Base-by-base conservation (phyloP, 2,797 vertebrate genomes). In the Enteromius trimaculatus region DNA sequence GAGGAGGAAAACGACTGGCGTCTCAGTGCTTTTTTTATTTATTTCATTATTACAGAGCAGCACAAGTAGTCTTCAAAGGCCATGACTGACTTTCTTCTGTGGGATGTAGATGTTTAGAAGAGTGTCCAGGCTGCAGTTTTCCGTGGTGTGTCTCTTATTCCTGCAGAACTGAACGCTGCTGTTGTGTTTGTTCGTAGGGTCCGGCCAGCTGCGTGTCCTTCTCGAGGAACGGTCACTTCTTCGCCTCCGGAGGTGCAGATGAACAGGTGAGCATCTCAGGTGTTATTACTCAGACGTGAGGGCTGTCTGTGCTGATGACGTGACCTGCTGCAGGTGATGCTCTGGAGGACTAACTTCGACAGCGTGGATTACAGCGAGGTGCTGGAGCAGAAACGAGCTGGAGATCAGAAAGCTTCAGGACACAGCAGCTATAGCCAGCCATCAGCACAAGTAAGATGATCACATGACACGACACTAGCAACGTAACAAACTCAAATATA, bases 291-390 rank as follows among this genome's bases (percentile, higher is more conserved):
- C 29, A 14, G 29, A 19, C 0, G 70, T 13, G 37, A n/a, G 47
- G 34, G 26, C 49, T 47, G 34, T 34, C 21, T 6, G 19, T 55
- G n/a, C 31, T 60, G 4, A 16, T 21, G n/a, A 10, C 19, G n/a
- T 69, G 55, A 51, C 10, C n/a, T 83, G 6, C 34, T 26, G 8
- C 88, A 99, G 98, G 96, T 99, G 44, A 96, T 99, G 97, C 95
- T 98, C 82, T 99, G 97, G 98, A 98, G 96, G 92, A 97, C 95
- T 49, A 98, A 99, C 89, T 97, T 99, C 79, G 95, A 96, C 70
- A 21, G 84, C 7, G 70, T 37, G 29, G 93, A 96, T 84, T 89
- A 89, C 80, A 88, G 91, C 31, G 94, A 96, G 37, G 82, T 88
- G 31, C 58, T 85, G 21, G 93, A 93, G 77, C 92, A 89, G 55